These are phyloP conservation scores for Euthynnus affinis DNA, from an alignment of 2,797 vertebrate species.

Conservation along the genomic window DNA sequence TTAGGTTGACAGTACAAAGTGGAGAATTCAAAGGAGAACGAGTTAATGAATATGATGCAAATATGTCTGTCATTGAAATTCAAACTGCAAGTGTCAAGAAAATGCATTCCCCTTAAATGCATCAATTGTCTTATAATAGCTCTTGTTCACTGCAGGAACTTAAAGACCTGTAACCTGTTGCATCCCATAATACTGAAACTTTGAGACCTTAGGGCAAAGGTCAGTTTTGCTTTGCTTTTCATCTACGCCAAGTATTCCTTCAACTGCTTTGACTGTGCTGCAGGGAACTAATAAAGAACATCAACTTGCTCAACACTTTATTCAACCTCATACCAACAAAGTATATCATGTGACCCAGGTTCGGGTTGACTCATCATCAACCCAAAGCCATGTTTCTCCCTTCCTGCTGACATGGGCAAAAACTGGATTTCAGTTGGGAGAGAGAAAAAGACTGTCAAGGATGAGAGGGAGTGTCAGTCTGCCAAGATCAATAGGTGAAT, in stretches of 20 bases:
- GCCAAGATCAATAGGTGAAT: constrained; percentile 85
- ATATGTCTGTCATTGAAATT: too few species aligned
- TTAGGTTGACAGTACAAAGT: constrained; percentile 5
- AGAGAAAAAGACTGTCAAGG: constrained; percentile 75
- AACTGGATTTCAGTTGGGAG: constrained; percentile 68
- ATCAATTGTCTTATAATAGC: too few species aligned
- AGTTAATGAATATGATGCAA: too few species aligned
- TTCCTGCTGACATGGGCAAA: constrained; percentile 77
- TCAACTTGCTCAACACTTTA: constrained; percentile 13
- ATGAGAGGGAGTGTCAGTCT: constrained; percentile 78
- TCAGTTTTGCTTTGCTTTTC: too few species aligned
- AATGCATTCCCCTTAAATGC: too few species aligned
- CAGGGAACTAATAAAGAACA: background rate
- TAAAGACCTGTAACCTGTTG: too few species aligned
- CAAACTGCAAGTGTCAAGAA: too few species aligned
- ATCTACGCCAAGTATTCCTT: too few species aligned
- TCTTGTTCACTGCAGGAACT: too few species aligned
- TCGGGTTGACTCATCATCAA: constrained; percentile 61
- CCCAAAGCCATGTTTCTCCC: constrained; percentile 50
- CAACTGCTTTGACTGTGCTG: background rate
- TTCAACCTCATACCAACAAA: constrained; percentile 40
- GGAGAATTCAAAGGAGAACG: background rate
- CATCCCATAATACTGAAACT: too few species aligned
- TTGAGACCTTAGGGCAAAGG: too few species aligned
- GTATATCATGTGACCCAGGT: constrained; percentile 50